Percentiles rank a stretch among this genome's conserved stretches.
phyloP scores from a whole-genome alignment of 2,797 vertebrate species.

The Trematomus bernacchii region DNA sequence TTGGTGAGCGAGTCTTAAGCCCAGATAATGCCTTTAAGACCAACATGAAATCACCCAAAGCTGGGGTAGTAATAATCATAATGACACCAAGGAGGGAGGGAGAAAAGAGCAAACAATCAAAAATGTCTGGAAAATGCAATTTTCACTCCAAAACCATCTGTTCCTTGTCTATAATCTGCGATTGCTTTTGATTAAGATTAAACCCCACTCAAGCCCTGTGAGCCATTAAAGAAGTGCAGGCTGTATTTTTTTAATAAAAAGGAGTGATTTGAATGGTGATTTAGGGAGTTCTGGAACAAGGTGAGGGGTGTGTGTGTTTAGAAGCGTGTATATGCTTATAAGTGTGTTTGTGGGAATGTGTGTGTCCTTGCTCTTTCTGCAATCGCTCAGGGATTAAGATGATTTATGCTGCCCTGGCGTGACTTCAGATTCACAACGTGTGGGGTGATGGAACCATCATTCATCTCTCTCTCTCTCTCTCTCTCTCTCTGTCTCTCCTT shows the following conservation, averaged over 20 bases:
- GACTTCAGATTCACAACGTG: slow-evolving; percentile 76
- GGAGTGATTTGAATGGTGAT: slow-evolving; percentile 72
- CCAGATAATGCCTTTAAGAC: slow-evolving; percentile 75
- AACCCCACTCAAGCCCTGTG: slow-evolving; percentile 46
- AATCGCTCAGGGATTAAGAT: slow-evolving; percentile 78
- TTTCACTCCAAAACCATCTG: slow-evolving; percentile 79
- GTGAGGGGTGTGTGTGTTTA: slow-evolving; percentile 46
- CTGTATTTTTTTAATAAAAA: slow-evolving; percentile 66
- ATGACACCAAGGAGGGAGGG: slow-evolving; percentile 35
- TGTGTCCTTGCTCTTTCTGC: slow-evolving; percentile 63
- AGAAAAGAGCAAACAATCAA: slow-evolving; percentile 70
- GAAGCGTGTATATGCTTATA: slow-evolving; percentile 31
- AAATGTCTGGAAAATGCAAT: slow-evolving; percentile 73
- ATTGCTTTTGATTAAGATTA: slow-evolving; percentile 83
- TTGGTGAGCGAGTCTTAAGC: slow-evolving; percentile 81
- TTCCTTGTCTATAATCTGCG: slow-evolving; percentile 74
- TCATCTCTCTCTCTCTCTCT: slow-evolving; percentile 56
- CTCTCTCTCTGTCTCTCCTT: neutral
- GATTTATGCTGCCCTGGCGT: slow-evolving; percentile 77
- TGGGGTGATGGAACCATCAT: slow-evolving; percentile 70
- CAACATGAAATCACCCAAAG: slow-evolving; percentile 78
- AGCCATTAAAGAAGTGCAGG: slow-evolving; percentile 60
- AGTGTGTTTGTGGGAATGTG: slow-evolving; percentile 26
- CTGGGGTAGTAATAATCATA: slow-evolving; percentile 68
- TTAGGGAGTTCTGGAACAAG: slow-evolving; percentile 64